A percentile compares a stretch with the other conserved stretches of the same genome.
These are phyloP conservation scores for Drosophila oshimai DNA, from an alignment of 1,140 invertebrate species.

Conservation along the genomic window DNA sequence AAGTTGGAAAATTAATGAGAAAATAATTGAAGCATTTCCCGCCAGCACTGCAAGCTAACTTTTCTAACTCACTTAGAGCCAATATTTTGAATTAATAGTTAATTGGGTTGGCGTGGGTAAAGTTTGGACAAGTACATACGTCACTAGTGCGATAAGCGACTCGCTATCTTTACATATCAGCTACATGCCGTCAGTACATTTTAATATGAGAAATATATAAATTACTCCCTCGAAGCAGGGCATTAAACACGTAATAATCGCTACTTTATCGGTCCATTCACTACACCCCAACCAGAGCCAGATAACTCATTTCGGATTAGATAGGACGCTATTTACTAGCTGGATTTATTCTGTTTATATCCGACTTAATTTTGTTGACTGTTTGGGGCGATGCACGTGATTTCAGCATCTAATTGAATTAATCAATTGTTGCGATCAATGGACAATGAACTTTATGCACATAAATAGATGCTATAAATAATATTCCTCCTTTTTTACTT, in stretches of 20 bases:
- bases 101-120: conserved; percentile 3
- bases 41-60: neutral
- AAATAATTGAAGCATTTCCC: conserved; percentile 18
- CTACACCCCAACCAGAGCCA: neutral
- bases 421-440: neutral
- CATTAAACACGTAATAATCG: conserved; percentile 34
- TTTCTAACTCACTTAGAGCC: neutral
- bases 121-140: conserved; percentile 4
- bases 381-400: neutral
- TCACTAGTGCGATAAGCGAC: conserved; percentile 17
- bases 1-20: conserved; percentile 13
- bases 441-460: neutral
- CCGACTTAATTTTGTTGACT: conserved; percentile 1
- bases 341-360: conserved; percentile 12
- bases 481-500: too few relatives aligned
- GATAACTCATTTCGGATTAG: conserved; percentile 33
- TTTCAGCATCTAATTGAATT: conserved; percentile 15
- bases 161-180: neutral
- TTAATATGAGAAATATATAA: conserved; percentile 32
- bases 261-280: conserved; percentile 26
- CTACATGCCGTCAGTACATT: conserved; percentile 18
- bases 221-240: conserved; percentile 10
- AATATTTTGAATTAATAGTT: conserved; percentile 16
- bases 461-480: too few relatives aligned
- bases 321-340: conserved; percentile 13